These are phyloP conservation scores for Dryoscopus gambensis DNA, from an alignment of 2,113 vertebrate species.

Conservation along the genomic window DNA sequence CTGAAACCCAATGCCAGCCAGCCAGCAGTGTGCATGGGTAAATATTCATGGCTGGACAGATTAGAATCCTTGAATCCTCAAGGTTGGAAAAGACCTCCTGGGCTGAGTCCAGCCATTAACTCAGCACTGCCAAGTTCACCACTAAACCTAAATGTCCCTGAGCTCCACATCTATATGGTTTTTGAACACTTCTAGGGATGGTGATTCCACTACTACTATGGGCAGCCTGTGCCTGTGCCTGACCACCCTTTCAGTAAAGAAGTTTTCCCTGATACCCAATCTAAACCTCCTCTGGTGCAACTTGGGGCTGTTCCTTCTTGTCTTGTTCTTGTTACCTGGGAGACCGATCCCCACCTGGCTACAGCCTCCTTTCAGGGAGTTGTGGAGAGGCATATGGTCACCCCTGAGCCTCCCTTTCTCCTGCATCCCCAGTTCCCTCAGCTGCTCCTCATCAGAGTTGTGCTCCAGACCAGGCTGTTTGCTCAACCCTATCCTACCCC, in stretches of 20 bases:
- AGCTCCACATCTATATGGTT: not conserved
- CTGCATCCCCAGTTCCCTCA: not conserved
- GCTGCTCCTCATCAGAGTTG: not conserved
- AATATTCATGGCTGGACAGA: not conserved
- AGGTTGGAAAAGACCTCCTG: not conserved
- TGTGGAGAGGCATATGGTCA: not conserved
- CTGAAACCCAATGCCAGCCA: not conserved
- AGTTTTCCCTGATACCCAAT: not conserved
- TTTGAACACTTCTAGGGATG: not conserved
- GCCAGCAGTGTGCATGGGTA: not conserved
- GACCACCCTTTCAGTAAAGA: not conserved
- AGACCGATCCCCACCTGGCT: not conserved
- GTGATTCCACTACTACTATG: not conserved
- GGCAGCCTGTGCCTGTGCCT: not conserved
- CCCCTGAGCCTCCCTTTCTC: not conserved
- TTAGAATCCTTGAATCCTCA: not conserved
- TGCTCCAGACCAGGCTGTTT: not conserved
- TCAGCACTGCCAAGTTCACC: not conserved
- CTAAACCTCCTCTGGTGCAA: not conserved
- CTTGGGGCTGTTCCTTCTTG: accelerated
- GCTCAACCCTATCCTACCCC: not conserved
- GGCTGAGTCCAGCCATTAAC: not conserved
- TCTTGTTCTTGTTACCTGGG: not conserved
- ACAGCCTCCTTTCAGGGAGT: not conserved
- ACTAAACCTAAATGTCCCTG: not conserved